phyloP scores from a whole-genome alignment of 37 sponge, comb jelly and placozoan genomes.

The Geodia barretti region DNA sequence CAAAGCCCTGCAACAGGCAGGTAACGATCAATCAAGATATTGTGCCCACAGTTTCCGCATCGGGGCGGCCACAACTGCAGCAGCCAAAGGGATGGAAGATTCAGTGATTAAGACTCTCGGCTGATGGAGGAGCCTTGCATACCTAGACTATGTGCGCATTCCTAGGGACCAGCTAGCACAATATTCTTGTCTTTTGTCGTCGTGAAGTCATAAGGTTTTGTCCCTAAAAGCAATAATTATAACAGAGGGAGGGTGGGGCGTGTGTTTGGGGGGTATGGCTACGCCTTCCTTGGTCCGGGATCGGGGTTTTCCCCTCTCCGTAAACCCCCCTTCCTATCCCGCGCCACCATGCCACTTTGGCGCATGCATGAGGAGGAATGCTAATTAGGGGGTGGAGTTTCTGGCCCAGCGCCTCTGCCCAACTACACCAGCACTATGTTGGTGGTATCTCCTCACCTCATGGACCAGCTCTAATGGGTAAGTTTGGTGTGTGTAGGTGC shows the following conservation, averaged over 20 bases:
- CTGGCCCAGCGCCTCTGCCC: conserved; percentile 20
- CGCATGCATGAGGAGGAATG: no score
- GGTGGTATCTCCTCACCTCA: no score
- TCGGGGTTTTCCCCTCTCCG: conserved; percentile 15
- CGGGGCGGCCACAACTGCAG: conserved; percentile 26
- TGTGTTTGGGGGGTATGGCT: neutral
- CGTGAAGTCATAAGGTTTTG: neutral
- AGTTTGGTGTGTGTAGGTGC: no score
- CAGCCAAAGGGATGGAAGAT: conserved; percentile 17
- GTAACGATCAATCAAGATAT: conserved; percentile 17
- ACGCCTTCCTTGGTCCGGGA: neutral
- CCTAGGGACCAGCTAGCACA: conserved; percentile 15
- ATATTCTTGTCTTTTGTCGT: conserved; percentile 8
- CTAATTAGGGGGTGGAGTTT: conserved; percentile 3
- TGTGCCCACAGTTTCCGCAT: conserved; percentile 25
- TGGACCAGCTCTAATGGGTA: no score
- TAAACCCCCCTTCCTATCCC: neutral
- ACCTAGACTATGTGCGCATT: conserved; percentile 7
- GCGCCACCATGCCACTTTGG: no score
- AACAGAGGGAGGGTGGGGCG: neutral
- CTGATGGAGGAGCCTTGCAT: conserved; percentile 28
- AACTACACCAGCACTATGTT: no score
- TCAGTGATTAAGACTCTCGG: conserved; percentile 29
- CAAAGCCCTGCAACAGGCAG: conserved; percentile 5
- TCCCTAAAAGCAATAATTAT: neutral